Percentiles rank a stretch among this genome's conserved stretches.
Evolutionary conservation across 2,113 vertebrate genomes (phyloP).

Genomic region (Macheiramphus alcinus): DNA sequence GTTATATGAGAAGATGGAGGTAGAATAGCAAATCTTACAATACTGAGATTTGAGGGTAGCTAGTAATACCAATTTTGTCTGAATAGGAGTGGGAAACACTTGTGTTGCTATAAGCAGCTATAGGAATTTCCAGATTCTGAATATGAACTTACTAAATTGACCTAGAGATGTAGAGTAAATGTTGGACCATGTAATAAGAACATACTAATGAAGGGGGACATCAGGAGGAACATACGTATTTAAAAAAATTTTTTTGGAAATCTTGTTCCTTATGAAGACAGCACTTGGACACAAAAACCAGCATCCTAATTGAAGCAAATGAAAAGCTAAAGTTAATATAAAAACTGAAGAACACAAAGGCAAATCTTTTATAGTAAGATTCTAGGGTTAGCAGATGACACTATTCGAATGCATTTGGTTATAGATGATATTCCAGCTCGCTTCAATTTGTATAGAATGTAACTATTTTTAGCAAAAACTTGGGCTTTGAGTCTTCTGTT

Average conservation of each 20-base stretch:
- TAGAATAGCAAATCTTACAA: not conserved
- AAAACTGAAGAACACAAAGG: not conserved
- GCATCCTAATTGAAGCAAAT: not conserved
- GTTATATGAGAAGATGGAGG: not conserved
- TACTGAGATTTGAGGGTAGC: not conserved
- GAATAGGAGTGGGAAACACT: not conserved
- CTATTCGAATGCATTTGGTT: not conserved
- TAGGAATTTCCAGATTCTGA: not conserved
- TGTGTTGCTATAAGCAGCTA: not conserved
- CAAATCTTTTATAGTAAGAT: not conserved
- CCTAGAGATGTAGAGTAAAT: not conserved
- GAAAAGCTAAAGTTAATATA: not conserved
- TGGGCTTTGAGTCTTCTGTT: not conserved
- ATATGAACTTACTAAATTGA: not conserved
- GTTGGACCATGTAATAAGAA: not conserved
- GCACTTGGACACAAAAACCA: not conserved
- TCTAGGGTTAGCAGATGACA: not conserved
- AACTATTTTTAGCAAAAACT: not conserved
- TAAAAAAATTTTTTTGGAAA: not conserved
- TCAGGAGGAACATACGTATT: not conserved
- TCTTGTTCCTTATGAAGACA: not conserved
- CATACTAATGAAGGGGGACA: not conserved
- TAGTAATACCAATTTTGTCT: not conserved
- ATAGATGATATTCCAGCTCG: not conserved
- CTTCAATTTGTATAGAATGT: not conserved